phyloP scores from a whole-genome alignment of 2,797 vertebrate species.

The Buceros bicornis region DNA sequence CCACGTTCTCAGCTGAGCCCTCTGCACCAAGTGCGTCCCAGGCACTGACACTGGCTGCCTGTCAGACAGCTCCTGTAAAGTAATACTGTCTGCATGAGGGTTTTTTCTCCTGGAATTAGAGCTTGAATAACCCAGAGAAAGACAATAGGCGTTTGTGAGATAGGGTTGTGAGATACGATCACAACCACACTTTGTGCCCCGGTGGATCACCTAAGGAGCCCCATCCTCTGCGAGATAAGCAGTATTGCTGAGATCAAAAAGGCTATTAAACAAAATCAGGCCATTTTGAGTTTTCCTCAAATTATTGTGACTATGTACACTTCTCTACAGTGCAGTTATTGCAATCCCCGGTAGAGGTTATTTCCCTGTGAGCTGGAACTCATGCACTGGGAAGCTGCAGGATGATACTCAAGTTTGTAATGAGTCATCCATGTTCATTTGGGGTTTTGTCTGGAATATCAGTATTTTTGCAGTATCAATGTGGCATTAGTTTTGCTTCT shows the following conservation, averaged over 20 bases:
- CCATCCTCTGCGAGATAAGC: not conserved
- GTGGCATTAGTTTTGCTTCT: not conserved
- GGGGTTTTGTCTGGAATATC: too few species aligned
- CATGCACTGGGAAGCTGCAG: not conserved
- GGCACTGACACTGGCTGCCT: not conserved
- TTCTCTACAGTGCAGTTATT: not conserved
- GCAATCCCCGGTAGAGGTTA: not conserved
- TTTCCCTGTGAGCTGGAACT: not conserved
- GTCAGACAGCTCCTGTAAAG: slow-evolving; percentile 30
- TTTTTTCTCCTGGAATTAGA: not conserved
- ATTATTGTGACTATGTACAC: not conserved
- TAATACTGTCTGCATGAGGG: not conserved
- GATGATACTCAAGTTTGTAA: not conserved
- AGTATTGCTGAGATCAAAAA: not conserved
- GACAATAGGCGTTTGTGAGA: not conserved
- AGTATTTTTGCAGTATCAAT: not conserved
- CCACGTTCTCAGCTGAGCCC: not conserved
- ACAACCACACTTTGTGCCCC: not conserved
- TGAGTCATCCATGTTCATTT: not conserved
- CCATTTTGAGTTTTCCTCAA: not conserved
- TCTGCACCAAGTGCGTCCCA: not conserved
- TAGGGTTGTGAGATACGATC: not conserved
- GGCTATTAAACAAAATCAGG: not conserved
- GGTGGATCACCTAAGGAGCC: not conserved
- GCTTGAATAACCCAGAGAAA: not conserved